Base-by-base conservation (phyloP, 2,113 vertebrate genomes). In the Herpetotheres cachinnans region DNA sequence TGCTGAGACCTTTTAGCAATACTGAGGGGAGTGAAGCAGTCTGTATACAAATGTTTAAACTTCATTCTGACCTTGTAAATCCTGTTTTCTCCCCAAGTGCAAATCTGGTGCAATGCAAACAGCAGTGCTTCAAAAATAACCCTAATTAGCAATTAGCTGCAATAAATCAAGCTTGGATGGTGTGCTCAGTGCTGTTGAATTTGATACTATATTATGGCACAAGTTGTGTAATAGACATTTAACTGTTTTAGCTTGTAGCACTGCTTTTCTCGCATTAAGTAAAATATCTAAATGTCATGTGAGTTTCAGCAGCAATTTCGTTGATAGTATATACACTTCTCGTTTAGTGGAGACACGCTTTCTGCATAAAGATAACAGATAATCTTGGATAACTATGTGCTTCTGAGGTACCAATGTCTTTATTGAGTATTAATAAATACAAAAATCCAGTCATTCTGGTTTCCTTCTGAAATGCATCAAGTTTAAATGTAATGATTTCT, bases 21-120 rank as follows among this genome's bases (percentile, higher is more conserved):
- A 77, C 83, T 38, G 50, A 96, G 71, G 82, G 79, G 95, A 95
- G 82, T 22, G 86, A 90, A 96, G 73, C 93, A 91, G 86, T 84
- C 94, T 97, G 93, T 95, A 50, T 96, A 96, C 93, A 96, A 96
- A 97, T 90, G 96, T 97, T 97, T 95, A 97, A 96, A 96, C 96
- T 97, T 95, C 83, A 16, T 84, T 85, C 86, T 92, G 95, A 97
- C 97, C 96, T 95, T 97, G 95, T 94, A 96, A 96, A 96, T 97
- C 86, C 72, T 94, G 92, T 96, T 97, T 95, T 92, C 74, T 92
- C 91, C 92, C 84, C 80, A 89, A 90, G 91, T 96, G 96, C 94
- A 97, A 95, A 97, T 95, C 70, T 95, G 93, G 87, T 97, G 91
- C 92, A 96, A 86, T 77, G 92, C 93, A 97, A 97, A 96, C 95